Base-by-base conservation (phyloP, 2,797 vertebrate species). In the Acanthopagrus latus region DNA sequence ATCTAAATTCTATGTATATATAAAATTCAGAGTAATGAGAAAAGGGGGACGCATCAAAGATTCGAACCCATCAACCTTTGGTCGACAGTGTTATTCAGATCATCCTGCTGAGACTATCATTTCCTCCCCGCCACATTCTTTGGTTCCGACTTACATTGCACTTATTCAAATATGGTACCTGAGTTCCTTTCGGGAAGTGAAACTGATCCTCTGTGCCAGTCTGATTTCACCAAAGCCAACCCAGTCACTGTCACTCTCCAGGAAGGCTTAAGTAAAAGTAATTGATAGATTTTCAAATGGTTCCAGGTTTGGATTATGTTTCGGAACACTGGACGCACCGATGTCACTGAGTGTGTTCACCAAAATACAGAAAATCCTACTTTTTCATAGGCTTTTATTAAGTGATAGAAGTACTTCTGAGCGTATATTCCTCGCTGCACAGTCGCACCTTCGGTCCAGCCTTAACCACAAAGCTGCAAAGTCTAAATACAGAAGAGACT, bases 281-380 rank as follows among this genome's bases (percentile, higher is more conserved):
- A 83, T 78, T 82, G 65, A 88, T 84, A 78, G n/a, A 79, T 82
- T 84, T 86, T 60, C 20, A 67, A 74, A 77, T 77, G n/a, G 52
- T 72, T 62, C 33, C 44, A 74, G 52, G 59, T 84, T 52, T 79
- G 71, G 65, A 78, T 80, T 74, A 72, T 78, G 50, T 68, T 77
- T 69, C 54, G 21, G 60, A 74, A 69, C 46, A 79, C 21, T n/a
- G 29, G 27, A 69, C 21, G 66, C 76, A 58, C 57, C 64, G 66
- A 78, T 84, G 75, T 38, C 69, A 71, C 58, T 3, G 50, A 84
- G 77, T 78, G 60, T 60, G 63, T 74, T 21, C 23, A 58, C 46
- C 7, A 20, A 64, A 76, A 73, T 43, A 58, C 68, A 71, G 70
- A 55, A 81, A 83, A 78, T 72, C 67, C 18, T 55, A 51, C 43